Base-by-base conservation (phyloP, 2,888 invertebrate genomes). In the Cephonodes hylas region DNA sequence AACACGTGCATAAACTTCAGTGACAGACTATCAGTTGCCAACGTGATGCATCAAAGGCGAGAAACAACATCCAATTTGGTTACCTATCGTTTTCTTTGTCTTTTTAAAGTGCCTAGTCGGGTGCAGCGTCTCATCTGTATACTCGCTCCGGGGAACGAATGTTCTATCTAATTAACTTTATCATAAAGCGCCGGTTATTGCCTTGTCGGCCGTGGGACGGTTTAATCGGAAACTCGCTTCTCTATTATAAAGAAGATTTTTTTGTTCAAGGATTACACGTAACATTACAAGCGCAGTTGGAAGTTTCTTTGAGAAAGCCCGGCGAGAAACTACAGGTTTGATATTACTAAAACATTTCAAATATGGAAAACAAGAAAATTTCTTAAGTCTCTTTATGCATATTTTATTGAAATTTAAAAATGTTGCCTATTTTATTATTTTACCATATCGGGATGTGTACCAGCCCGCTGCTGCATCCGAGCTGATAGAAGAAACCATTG, bases 111-210 rank as follows among this genome's bases (percentile, higher is more conserved):
- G 74, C 68, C 72, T 65, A 67, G 63, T 60, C 66, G 72, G 67
- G 64, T 65, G 71, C 68, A 63, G 62, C 79, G 76, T 80, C 86
- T 86, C 84, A 87, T 87, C 85, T 84, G 84, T 85, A 78, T 83
- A 80, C 80, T 73, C 74, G 86, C 89, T 88, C 88, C 75, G 67
- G 90, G 88, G 90, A 90, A 85, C 82, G 81, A 89, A 89, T 89
- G 89, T 87, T 87, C 81, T 82, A 86, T 85, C 88, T 89, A 90
- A 91, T 91, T 91, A 91, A 89, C 85, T 89, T 89, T 87, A 90
- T 89, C 86, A 89, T 91, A 91, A 89, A 88, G 81, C 81, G 77
- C 80, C 75, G 82, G 84, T 82, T 88, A 89, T 87, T 89, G 85
- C 86, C 81, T 85, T 85, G 85, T 83, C 84, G 78, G 80, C 75